Percentiles rank a stretch among this genome's conserved stretches.
phyloP scores from a whole-genome alignment of 1,140 invertebrate genomes.

The Lanistes nyassanus region DNA sequence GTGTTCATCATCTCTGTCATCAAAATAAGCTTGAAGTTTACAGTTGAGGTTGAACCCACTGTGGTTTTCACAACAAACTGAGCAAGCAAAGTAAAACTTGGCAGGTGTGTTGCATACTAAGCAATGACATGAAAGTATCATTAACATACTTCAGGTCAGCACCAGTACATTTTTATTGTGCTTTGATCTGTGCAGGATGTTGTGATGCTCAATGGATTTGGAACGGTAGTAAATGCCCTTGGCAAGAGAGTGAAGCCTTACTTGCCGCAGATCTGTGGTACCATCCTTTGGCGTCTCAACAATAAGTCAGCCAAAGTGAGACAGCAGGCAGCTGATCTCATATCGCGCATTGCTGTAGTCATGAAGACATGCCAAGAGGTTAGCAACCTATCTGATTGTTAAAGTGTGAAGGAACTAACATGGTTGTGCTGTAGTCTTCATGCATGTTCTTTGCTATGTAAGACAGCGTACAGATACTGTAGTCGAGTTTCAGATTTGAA shows the following conservation, averaged over 20 bases:
- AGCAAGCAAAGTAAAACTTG: too few species aligned
- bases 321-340: constrained; percentile 99
- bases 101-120: too few species aligned
- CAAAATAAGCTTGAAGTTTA: too few species aligned
- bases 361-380: constrained; percentile 99
- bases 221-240: constrained; percentile 97
- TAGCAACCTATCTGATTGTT: too few species aligned
- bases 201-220: constrained; percentile 99
- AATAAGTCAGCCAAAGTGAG: constrained; percentile 99
- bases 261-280: constrained; percentile 99
- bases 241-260: constrained; percentile 98
- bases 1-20: too few species aligned
- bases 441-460: too few species aligned
- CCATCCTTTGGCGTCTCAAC: constrained; percentile 98
- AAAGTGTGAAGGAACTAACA: background rate
- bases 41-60: too few species aligned
- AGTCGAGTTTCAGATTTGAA: background rate
- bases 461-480: background rate
- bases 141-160: too few species aligned
- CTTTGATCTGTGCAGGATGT: constrained; percentile 79
- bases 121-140: too few species aligned
- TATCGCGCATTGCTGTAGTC: constrained; percentile 96
- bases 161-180: background rate
- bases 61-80: too few species aligned
- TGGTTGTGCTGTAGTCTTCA: too few species aligned